These are phyloP conservation scores for Empidonax traillii DNA, from an alignment of 2,113 vertebrate species.

Conservation along the genomic window DNA sequence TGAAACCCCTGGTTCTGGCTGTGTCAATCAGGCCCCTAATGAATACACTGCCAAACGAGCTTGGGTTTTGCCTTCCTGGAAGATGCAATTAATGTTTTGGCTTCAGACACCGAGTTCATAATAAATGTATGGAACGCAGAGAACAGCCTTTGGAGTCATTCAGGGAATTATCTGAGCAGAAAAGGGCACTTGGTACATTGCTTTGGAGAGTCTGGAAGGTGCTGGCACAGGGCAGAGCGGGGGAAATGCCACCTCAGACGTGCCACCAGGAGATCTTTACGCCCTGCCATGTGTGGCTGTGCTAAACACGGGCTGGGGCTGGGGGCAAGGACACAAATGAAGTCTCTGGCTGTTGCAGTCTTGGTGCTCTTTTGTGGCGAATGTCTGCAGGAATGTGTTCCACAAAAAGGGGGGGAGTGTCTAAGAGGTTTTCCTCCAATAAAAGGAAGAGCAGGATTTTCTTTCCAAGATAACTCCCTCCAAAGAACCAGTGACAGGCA, in stretches of 20 bases:
- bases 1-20: slow-evolving; percentile 58
- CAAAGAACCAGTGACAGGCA: background rate
- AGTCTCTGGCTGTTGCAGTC: background rate
- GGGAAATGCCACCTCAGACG: background rate
- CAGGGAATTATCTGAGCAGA: background rate
- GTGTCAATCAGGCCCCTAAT: slow-evolving; percentile 65
- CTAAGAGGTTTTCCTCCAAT: background rate
- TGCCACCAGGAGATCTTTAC: background rate
- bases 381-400: background rate
- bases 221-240: background rate
- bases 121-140: slow-evolving; percentile 13
- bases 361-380: fast-evolving
- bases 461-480: background rate
- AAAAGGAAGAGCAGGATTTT: background rate
- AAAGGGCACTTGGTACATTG: fast-evolving
- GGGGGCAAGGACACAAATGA: background rate
- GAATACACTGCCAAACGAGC: slow-evolving; percentile 39
- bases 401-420: background rate
- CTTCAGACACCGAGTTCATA: slow-evolving; percentile 14
- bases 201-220: background rate
- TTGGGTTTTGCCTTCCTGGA: background rate
- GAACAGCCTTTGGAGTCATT: background rate
- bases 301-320: fast-evolving
- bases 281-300: fast-evolving
- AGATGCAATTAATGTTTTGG: slow-evolving; percentile 70